Evolutionary conservation across 2,888 invertebrate genomes (phyloP).

Genomic region (Oegoconia quadripuncta): DNA sequence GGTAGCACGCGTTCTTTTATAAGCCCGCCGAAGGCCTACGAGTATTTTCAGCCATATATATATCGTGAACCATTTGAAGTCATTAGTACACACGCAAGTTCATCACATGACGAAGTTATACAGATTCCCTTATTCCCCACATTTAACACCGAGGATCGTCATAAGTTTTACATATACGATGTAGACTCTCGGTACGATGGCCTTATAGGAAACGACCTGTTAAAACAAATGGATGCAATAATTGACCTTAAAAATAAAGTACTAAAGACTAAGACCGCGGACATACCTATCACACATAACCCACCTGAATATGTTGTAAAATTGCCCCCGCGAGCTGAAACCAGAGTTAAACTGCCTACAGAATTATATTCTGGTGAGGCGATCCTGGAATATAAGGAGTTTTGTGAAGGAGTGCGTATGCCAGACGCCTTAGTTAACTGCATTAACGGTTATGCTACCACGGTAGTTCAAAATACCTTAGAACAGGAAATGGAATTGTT

Average conservation of each 20-base stretch:
- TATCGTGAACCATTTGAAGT: conserved; percentile 16
- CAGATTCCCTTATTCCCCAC: conserved; percentile 12
- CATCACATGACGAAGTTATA: conserved; percentile 14
- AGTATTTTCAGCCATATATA: conserved; percentile 10
- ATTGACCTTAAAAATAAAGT: conserved; percentile 14
- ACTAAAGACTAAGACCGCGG: conserved; percentile 7
- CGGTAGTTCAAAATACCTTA: conserved; percentile 15
- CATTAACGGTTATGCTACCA: conserved; percentile 12
- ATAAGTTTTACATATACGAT: conserved; percentile 19
- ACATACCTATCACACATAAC: conserved; percentile 16
- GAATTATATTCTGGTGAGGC: conserved; percentile 9
- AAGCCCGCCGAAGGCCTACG: conserved; percentile 11
- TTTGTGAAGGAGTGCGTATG: conserved; percentile 19
- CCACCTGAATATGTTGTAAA: conserved; percentile 4
- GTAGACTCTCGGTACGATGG: conserved; percentile 17
- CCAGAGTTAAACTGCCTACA: conserved; percentile 15
- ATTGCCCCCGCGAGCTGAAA: conserved; percentile 9
- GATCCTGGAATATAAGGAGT: conserved; percentile 14
- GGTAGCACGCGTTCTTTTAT: conserved; percentile 19
- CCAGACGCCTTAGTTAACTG: conserved; percentile 15
- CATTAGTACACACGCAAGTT: conserved; percentile 19
- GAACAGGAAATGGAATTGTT: conserved; percentile 3
- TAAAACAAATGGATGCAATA: conserved; percentile 17
- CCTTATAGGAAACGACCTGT: conserved; percentile 16
- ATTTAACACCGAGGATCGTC: conserved; percentile 5